These are phyloP conservation scores for Prunella fulvescens DNA, from an alignment of 2,113 vertebrate species.

Conservation along the genomic window DNA sequence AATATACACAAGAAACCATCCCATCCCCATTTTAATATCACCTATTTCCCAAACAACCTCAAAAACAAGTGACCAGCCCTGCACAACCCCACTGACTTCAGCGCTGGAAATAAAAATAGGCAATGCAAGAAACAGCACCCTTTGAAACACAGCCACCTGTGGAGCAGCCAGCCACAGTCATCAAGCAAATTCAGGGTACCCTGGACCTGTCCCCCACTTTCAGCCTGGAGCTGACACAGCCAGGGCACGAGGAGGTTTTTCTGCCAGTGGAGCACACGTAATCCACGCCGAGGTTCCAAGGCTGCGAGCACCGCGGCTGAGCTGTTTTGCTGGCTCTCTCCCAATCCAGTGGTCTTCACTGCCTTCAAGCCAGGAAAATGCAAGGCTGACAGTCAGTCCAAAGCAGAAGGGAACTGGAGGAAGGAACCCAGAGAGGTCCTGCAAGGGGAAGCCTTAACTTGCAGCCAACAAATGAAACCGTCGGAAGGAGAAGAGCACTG, in stretches of 20 bases:
- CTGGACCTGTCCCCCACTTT: neutral
- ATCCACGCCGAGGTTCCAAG: neutral
- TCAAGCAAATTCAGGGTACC: neutral
- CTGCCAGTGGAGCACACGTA: neutral
- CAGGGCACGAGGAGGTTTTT: neutral
- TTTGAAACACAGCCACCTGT: neutral
- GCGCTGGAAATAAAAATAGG: neutral
- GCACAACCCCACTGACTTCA: neutral
- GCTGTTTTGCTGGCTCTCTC: neutral
- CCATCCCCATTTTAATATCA: neutral
- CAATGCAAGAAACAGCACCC: neutral
- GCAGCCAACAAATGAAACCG: neutral
- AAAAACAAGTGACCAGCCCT: neutral
- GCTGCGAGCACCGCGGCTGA: accelerated
- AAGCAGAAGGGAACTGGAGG: neutral
- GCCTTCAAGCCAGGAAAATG: neutral
- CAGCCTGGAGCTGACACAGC: neutral
- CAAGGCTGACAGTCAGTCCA: neutral
- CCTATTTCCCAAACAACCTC: neutral
- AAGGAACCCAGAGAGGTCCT: slow-evolving; percentile 27
- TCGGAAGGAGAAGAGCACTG: neutral
- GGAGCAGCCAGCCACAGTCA: neutral
- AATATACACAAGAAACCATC: neutral
- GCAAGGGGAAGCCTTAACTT: slow-evolving; percentile 39
- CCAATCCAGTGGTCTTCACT: neutral